These are phyloP conservation scores for Podarcis raffonei DNA, from an alignment of 2,113 vertebrate genomes.

Conservation along the genomic window DNA sequence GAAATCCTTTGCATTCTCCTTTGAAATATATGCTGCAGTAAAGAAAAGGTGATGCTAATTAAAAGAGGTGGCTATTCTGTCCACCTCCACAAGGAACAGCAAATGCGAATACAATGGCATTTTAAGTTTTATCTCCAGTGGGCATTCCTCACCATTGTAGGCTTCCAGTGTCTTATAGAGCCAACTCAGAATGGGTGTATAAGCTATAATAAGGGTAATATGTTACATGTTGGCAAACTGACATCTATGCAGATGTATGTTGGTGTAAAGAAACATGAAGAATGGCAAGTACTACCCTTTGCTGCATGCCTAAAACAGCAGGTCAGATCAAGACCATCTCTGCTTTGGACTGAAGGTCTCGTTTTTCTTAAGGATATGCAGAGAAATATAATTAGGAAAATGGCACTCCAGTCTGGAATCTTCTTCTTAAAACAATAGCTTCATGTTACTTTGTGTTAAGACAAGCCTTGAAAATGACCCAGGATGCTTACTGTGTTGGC, in stretches of 20 bases:
- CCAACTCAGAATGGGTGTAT: neutral
- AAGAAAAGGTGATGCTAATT: neutral
- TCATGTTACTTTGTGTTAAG: neutral
- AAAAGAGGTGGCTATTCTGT: neutral
- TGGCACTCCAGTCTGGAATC: neutral
- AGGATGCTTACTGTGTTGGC: neutral
- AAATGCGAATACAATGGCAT: neutral
- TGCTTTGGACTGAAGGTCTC: neutral
- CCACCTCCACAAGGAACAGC: neutral
- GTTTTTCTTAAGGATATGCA: neutral
- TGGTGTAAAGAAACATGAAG: neutral
- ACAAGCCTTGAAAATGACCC: neutral
- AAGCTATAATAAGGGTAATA: neutral
- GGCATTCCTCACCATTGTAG: neutral
- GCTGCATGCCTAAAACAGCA: neutral
- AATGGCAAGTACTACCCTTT: neutral
- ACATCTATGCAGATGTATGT: neutral
- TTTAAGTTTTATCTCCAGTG: neutral
- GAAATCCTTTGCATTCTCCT: neutral
- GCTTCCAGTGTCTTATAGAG: neutral
- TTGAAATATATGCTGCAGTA: constrained; percentile 2
- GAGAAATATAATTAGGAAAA: neutral
- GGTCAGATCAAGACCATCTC: neutral
- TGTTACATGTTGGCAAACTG: neutral
- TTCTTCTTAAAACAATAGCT: neutral